Evolutionary conservation across 2,113 vertebrate genomes (phyloP).

Genomic region (Pitta sordida): DNA sequence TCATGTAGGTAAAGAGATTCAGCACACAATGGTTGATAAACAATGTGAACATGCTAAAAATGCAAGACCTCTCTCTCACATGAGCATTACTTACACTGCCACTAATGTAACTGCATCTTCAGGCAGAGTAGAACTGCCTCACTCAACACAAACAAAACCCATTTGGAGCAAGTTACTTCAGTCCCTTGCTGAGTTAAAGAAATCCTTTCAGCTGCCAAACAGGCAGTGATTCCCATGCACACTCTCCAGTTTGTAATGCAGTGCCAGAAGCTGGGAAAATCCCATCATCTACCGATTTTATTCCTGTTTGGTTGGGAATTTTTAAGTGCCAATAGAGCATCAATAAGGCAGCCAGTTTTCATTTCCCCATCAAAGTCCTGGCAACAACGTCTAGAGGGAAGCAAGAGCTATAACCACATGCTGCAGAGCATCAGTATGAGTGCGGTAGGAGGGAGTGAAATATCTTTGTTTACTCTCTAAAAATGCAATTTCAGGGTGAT

Average conservation of each 20-base stretch:
- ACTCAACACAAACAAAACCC: neutral
- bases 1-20: neutral
- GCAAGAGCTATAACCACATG: neutral
- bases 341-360: neutral
- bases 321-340: neutral
- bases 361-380: neutral
- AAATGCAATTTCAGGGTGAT: conserved; percentile 6
- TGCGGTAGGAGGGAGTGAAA: neutral
- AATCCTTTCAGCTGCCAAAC: neutral
- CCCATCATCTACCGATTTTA: neutral
- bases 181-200: neutral
- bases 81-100: neutral
- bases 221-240: neutral
- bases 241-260: neutral
- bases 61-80: neutral
- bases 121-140: neutral
- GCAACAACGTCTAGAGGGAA: neutral
- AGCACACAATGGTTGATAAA: neutral
- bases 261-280: neutral
- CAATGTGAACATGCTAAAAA: neutral
- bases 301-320: neutral
- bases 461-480: neutral
- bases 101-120: neutral
- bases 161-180: neutral
- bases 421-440: neutral